These are phyloP conservation scores for Calyptomena viridis DNA, from an alignment of 2,113 vertebrate genomes.

Conservation along the genomic window DNA sequence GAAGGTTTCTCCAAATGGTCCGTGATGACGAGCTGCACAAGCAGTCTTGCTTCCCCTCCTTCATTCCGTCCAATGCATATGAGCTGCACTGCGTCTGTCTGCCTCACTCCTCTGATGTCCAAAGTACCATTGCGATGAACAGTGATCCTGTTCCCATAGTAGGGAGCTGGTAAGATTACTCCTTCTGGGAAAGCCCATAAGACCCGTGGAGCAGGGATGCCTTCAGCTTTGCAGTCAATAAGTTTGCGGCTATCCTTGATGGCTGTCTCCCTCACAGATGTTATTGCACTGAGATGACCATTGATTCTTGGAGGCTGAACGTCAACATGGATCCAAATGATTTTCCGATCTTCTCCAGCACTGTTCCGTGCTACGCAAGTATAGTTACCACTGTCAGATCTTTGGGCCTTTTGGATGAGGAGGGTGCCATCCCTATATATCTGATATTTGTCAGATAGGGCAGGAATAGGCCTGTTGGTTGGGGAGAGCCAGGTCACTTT, in stretches of 20 bases:
- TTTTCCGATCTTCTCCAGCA: slow-evolving; percentile 81
- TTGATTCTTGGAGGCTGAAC: slow-evolving; percentile 83
- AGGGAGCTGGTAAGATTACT: slow-evolving; percentile 84
- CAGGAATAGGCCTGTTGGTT: slow-evolving; percentile 73
- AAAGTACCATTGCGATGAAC: slow-evolving; percentile 89
- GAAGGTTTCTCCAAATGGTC: slow-evolving; percentile 69
- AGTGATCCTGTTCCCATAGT: slow-evolving; percentile 81
- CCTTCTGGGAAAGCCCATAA: slow-evolving; percentile 89
- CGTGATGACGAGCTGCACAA: slow-evolving; percentile 79
- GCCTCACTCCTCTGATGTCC: slow-evolving; percentile 79
- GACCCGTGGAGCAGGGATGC: slow-evolving; percentile 78
- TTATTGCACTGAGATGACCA: slow-evolving; percentile 64
- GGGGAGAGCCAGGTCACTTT: slow-evolving; percentile 86
- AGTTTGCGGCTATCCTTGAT: slow-evolving; percentile 71
- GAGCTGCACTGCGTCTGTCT: slow-evolving; percentile 78
- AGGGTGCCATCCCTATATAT: slow-evolving; percentile 82
- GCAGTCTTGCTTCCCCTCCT: slow-evolving; percentile 83
- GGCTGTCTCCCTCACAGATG: slow-evolving; percentile 68
- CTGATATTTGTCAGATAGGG: slow-evolving; percentile 79
- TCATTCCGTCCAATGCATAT: slow-evolving; percentile 85
- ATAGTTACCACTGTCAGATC: slow-evolving; percentile 89
- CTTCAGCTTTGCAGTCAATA: slow-evolving; percentile 82
- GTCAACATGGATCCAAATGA: slow-evolving; percentile 72
- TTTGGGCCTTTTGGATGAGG: slow-evolving; percentile 83
- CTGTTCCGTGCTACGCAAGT: slow-evolving; percentile 82